Base-by-base conservation (phyloP, 1,140 invertebrate genomes). In the Halesus radiatus region DNA sequence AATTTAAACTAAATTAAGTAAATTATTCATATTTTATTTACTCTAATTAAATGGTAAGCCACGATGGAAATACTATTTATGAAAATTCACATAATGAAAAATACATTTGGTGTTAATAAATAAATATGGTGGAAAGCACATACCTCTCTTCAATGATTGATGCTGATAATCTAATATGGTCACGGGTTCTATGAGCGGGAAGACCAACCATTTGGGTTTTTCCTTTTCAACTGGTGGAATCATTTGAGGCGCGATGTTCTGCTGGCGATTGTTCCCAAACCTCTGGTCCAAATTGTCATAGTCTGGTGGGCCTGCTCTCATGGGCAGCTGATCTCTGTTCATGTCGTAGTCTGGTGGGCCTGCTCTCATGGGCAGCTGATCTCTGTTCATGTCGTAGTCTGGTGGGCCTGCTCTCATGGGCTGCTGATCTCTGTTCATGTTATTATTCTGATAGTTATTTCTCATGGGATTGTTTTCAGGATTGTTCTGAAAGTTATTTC, bases 141-240 rank as follows among this genome's bases (percentile, higher is more conserved):
- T 54, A 74, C 72, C 52, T 13, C 87, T 83, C 85, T 88, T 86
- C 62, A 89, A 81, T 76, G 90, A 87, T 83, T 92, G 91, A 84
- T 94, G 94, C 20, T 92, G 92, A 87, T 95, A 95, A 87, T 95
- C 94, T 60, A 95, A 91, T 26, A 95, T 91, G 80, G 93, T 91
- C n/a, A 90, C 88, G 62, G 90, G 88, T 68, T 88, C 85, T 72
- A 90, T 87, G 60, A 90, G 78, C 20, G 88, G 87, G 68, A 88
- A 86, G 78, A 88, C 86, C 77, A 85, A 77, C 88, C 88, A 90
- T 64, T 86, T 85, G 84, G 81, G 84, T 37, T 45, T 66, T 32
- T 13, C 20, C 32, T 64, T 66, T 50, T 72, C 18, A 52, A 6
- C 23, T 8, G 50, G 68, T 37, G 32, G 32, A 37, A 4, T 37